Conservation (phyloP, 64 coral and sea anemone species). For the Pocillopora verrucosa region DNA sequence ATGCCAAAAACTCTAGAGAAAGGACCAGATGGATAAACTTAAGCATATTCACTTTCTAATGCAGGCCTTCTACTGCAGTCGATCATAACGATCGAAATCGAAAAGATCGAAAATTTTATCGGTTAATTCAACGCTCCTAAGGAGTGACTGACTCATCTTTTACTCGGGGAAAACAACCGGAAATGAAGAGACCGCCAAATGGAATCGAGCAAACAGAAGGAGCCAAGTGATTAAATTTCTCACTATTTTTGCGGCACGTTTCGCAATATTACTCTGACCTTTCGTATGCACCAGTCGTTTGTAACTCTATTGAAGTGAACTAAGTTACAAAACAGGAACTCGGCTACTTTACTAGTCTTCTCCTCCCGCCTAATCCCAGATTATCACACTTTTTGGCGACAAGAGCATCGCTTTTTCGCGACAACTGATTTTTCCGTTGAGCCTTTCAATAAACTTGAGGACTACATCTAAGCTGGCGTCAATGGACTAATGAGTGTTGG, state of each 20-base stretch:
- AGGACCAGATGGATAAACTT: neutral
- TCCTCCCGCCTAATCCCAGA: neutral
- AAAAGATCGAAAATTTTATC: neutral
- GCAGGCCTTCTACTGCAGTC: neutral
- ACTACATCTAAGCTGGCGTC: constrained; percentile 11
- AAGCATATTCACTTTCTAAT: neutral
- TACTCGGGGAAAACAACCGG: neutral
- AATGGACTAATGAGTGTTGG: constrained; percentile 28
- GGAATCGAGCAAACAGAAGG: neutral
- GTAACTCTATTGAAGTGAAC: neutral
- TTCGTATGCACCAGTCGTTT: neutral
- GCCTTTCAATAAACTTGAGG: neutral
- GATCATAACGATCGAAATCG: neutral
- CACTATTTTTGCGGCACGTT: neutral
- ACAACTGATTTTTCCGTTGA: neutral
- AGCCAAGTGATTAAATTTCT: neutral
- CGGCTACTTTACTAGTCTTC: neutral
- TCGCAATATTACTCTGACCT: neutral
- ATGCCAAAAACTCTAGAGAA: neutral
- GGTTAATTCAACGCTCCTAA: neutral
- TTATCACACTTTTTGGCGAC: neutral
- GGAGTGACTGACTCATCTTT: too few species aligned
- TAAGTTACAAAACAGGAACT: neutral
- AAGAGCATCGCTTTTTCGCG: neutral
- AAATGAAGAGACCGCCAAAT: neutral